Evolutionary conservation across 2,113 vertebrate genomes (phyloP).

Genomic region (Mastomys natalensis): DNA sequence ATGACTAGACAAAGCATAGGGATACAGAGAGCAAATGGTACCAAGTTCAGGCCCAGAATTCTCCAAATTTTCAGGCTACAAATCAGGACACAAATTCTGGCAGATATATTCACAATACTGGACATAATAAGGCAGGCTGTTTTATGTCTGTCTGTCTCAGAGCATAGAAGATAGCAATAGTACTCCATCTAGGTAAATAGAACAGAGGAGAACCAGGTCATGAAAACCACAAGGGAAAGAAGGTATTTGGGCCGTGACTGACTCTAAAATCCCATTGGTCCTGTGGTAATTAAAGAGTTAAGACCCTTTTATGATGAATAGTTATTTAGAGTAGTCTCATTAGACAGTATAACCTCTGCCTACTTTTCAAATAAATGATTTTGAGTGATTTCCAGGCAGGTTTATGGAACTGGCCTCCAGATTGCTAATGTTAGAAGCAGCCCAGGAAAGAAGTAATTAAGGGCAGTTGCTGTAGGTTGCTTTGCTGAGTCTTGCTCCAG

Average conservation of each 20-base stretch:
- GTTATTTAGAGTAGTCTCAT: conserved; percentile 11
- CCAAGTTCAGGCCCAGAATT: not conserved
- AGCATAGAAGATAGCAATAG: not conserved
- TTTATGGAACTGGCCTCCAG: conserved; percentile 51
- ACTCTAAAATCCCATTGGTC: conserved; percentile 16
- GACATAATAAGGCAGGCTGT: not conserved
- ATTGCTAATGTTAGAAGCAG: conserved; percentile 60
- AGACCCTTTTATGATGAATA: not conserved
- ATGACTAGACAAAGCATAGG: not conserved
- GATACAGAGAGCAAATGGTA: not conserved
- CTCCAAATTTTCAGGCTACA: not conserved
- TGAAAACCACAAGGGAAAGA: conserved; percentile 23
- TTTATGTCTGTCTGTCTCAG: not conserved
- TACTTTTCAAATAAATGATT: conserved; percentile 58
- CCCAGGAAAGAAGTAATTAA: conserved; percentile 72
- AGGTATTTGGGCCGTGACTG: not conserved
- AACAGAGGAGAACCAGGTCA: not conserved
- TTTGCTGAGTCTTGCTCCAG: conserved; percentile 63
- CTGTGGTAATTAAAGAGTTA: conserved; percentile 12
- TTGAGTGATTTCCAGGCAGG: conserved; percentile 56
- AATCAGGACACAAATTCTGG: conserved; percentile 9
- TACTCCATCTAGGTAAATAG: not conserved
- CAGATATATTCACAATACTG: not conserved
- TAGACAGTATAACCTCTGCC: not conserved
- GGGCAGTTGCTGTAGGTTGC: conserved; percentile 58